Conservation (phyloP, 1,140 invertebrate species). For the Anagrus nilaparvatae region DNA sequence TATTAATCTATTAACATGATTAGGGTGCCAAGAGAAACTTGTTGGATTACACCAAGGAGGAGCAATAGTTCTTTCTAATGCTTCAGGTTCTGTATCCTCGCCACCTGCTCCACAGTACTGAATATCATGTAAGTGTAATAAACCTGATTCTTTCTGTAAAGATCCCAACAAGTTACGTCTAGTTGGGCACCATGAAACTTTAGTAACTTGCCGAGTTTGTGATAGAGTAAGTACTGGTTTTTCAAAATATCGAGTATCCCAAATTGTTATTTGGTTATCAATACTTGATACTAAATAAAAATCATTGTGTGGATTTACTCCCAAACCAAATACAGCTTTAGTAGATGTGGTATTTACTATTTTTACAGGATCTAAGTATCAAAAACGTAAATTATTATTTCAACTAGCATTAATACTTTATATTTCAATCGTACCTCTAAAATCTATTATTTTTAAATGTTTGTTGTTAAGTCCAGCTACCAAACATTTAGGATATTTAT, state of each 20-base stretch:
- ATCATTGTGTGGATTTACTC: conserved; percentile 66
- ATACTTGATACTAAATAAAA: conserved; percentile 72
- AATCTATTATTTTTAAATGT: conserved; percentile 81
- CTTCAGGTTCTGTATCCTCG: conserved; percentile 62
- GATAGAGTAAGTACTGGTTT: conserved; percentile 67
- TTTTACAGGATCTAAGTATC: conserved; percentile 55
- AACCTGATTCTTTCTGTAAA: conserved; percentile 56
- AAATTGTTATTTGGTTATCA: conserved; percentile 72
- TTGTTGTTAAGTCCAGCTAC: conserved; percentile 83
- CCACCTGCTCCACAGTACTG: conserved; percentile 55
- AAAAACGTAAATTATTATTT: conserved; percentile 12
- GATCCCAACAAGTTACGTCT: conserved; percentile 66
- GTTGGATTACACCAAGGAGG: conserved; percentile 47
- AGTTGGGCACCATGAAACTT: conserved; percentile 84
- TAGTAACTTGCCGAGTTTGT: conserved; percentile 59
- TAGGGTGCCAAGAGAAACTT: conserved; percentile 78
- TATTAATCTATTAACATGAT: conserved; percentile 64
- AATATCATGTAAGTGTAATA: conserved; percentile 69
- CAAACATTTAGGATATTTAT: conserved; percentile 59
- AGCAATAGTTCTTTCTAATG: conserved; percentile 61
- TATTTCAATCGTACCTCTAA: conserved; percentile 58
- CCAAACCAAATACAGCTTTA: conserved; percentile 73
- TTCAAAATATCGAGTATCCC: conserved; percentile 81
- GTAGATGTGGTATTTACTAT: conserved; percentile 62
- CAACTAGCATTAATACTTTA: not conserved